Evolutionary conservation across 2,888 invertebrate genomes (phyloP).

Genomic region (Protodeltote pygarga): DNA sequence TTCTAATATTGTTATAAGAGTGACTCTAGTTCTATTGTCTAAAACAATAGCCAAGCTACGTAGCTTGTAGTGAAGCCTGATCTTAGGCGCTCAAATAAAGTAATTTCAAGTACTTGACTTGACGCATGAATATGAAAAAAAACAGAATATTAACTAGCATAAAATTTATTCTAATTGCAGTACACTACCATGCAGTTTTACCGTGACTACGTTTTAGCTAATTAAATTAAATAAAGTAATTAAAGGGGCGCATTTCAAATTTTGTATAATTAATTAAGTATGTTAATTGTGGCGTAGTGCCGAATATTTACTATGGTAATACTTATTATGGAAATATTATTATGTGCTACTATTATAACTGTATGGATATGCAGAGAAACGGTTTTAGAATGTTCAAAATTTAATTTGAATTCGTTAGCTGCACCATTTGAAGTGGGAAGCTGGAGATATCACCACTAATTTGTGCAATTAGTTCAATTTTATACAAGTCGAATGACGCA

Average conservation of each 20-base stretch:
- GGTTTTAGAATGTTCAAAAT: too few relatives aligned
- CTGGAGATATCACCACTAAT: too few relatives aligned
- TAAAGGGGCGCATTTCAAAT: constrained; percentile 1
- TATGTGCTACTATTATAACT: constrained; percentile 8
- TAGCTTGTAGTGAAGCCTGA: not conserved
- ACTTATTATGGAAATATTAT: not conserved
- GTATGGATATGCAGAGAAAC: too few relatives aligned
- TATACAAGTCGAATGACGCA: too few relatives aligned
- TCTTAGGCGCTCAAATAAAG: constrained; percentile 17
- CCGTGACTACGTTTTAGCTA: constrained; percentile 6
- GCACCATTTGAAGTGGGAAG: too few relatives aligned
- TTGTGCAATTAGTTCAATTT: too few relatives aligned
- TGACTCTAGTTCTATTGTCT: too few relatives aligned
- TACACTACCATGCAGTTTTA: constrained; percentile 9
- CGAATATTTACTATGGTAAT: constrained; percentile 1
- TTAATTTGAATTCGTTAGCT: too few relatives aligned
- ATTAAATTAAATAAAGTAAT: constrained; percentile 18
- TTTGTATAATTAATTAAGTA: constrained; percentile 10
- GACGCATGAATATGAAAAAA: constrained; percentile 12
- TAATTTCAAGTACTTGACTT: constrained; percentile 17
- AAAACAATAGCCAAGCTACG: not conserved
- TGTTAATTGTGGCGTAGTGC: constrained; percentile 2
- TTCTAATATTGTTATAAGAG: too few relatives aligned
- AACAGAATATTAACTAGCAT: constrained; percentile 35
- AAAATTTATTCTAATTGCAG: constrained; percentile 38